Evolutionary conservation across 2,797 vertebrate species (phyloP).

Genomic region (Eulemur mongoz): DNA sequence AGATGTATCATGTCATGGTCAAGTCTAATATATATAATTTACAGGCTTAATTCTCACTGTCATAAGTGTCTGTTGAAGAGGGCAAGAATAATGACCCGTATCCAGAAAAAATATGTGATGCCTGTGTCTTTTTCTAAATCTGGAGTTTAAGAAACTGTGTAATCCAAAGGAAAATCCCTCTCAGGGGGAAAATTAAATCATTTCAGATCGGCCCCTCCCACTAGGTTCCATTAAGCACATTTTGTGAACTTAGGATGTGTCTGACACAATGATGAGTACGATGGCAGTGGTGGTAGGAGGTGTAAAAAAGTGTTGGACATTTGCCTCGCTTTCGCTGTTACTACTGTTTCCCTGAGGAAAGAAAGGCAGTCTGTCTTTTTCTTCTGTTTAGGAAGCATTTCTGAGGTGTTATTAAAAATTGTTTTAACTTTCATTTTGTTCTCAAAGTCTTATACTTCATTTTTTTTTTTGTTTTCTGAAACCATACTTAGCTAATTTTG

Average conservation of each 20-base stretch:
- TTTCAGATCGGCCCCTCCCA: neutral
- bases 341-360: neutral
- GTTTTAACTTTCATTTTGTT: neutral
- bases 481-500: neutral
- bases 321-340: neutral
- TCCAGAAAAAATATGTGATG: conserved; percentile 54
- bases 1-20: conserved; percentile 66
- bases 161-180: conserved; percentile 45
- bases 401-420: neutral
- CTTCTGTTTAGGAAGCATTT: neutral
- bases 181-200: neutral
- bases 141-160: conserved; percentile 38
- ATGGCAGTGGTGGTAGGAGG: neutral
- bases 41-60: conserved; percentile 65
- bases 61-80: conserved; percentile 61
- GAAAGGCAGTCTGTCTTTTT: neutral
- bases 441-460: neutral
- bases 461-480: neutral
- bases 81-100: conserved; percentile 59
- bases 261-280: neutral
- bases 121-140: conserved; percentile 48
- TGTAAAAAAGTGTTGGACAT: neutral
- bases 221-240: neutral
- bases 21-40: conserved; percentile 70
- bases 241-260: neutral